Evolutionary conservation across 2,113 vertebrate species (phyloP).

Genomic region (Notechis scutatus): DNA sequence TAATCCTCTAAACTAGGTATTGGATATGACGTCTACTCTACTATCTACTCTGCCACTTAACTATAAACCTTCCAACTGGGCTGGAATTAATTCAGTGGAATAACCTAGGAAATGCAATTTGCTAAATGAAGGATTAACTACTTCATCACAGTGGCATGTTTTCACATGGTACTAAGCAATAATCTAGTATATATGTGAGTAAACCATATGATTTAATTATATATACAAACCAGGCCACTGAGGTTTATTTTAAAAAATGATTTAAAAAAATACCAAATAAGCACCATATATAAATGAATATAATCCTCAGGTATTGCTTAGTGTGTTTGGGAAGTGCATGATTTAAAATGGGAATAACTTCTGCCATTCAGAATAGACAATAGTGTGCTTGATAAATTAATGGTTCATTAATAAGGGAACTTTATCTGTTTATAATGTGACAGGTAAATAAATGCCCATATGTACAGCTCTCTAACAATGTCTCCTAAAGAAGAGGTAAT

Average conservation of each 20-base stretch:
- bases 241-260: neutral
- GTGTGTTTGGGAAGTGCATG: neutral
- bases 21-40: neutral
- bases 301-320: neutral
- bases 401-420: neutral
- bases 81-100: neutral
- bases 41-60: neutral
- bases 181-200: neutral
- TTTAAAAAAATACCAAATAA: neutral
- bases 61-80: neutral
- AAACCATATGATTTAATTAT: neutral
- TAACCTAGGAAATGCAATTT: neutral
- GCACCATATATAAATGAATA: neutral
- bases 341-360: neutral
- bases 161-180: neutral
- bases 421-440: neutral
- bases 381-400: neutral
- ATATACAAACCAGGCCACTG: neutral
- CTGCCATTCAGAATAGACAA: neutral
- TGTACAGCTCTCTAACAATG: neutral
- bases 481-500: neutral
- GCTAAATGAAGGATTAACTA: neutral
- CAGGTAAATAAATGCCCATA: neutral
- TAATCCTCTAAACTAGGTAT: neutral
- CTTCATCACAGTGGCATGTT: neutral